Conservation (phyloP, 2,113 vertebrate genomes). For the Ibidorhyncha struthersii region DNA sequence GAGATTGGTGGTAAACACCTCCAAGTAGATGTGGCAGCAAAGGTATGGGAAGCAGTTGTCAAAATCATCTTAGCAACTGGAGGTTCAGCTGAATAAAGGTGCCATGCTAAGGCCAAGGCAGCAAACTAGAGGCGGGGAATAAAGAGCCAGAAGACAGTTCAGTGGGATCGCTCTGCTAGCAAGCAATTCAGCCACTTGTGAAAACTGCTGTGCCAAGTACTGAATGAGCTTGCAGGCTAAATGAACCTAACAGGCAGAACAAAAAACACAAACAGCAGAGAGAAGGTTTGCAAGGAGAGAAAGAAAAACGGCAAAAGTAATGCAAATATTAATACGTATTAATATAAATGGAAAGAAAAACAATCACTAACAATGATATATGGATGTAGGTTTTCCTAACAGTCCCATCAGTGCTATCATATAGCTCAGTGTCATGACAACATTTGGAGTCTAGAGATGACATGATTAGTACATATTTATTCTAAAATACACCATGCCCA, state of each 20-base stretch:
- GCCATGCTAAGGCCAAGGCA: neutral
- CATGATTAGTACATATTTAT: slow-evolving; percentile 32
- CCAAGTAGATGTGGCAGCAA: neutral
- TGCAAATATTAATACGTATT: neutral
- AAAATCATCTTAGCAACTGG: neutral
- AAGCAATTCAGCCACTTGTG: neutral
- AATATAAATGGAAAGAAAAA: neutral
- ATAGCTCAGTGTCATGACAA: neutral
- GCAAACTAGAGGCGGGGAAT: neutral
- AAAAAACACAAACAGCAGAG: neutral
- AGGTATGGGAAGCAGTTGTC: neutral
- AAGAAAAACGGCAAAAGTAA: neutral
- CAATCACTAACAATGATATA: neutral
- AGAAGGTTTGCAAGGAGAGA: neutral
- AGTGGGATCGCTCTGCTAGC: neutral
- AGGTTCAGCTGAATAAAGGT: neutral
- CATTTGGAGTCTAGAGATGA: neutral
- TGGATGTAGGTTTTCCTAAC: neutral
- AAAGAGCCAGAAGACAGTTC: neutral
- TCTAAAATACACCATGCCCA: neutral
- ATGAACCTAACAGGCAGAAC: neutral
- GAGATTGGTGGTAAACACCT: neutral
- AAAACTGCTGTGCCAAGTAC: neutral
- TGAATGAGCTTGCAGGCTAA: neutral
- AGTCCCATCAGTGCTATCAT: neutral